These are phyloP conservation scores for Lates calcarifer DNA, from an alignment of 2,113 vertebrate species.

Conservation along the genomic window DNA sequence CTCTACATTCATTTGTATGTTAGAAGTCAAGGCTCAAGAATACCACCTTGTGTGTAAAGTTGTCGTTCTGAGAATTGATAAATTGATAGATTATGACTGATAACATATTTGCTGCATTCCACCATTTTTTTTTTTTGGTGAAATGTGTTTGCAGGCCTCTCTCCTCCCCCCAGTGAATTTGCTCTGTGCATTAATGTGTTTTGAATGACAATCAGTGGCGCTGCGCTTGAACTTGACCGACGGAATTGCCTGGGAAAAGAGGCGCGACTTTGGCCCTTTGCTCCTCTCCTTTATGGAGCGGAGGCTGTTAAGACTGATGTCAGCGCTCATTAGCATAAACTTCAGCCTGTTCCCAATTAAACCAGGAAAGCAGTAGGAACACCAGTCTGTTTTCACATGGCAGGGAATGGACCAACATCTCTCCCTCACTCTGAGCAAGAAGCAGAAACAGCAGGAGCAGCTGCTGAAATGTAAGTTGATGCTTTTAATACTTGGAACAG, in stretches of 20 bases:
- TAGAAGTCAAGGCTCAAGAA: not conserved
- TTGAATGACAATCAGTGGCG: constrained; percentile 77
- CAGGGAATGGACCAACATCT: constrained; percentile 67
- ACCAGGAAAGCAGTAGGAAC: constrained; percentile 69
- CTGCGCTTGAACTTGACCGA: constrained; percentile 87
- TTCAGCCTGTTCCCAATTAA: constrained; percentile 85
- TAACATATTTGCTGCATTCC: constrained; percentile 5
- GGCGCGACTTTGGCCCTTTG: constrained; percentile 80
- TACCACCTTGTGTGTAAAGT: not conserved
- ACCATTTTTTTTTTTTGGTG: too few relatives aligned
- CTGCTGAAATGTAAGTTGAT: constrained; percentile 59
- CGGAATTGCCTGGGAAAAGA: constrained; percentile 81
- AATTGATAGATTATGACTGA: not conserved
- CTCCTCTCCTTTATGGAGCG: constrained; percentile 75
- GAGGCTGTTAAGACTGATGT: constrained; percentile 82
- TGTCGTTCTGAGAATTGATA: not conserved
- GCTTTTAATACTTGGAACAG: not conserved
- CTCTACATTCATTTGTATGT: not conserved
- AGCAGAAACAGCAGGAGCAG: constrained; percentile 20
- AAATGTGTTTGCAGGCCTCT: not conserved
- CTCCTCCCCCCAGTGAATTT: constrained; percentile 38
- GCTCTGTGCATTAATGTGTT: constrained; percentile 50
- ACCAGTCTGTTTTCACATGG: constrained; percentile 76
- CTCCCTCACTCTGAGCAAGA: constrained; percentile 9
- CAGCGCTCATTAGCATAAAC: constrained; percentile 85